Evolutionary conservation across 2,797 vertebrate genomes (phyloP), one percentile per base, ranked within the genome.

Genomic region (Iguana delicatissima): DNA sequence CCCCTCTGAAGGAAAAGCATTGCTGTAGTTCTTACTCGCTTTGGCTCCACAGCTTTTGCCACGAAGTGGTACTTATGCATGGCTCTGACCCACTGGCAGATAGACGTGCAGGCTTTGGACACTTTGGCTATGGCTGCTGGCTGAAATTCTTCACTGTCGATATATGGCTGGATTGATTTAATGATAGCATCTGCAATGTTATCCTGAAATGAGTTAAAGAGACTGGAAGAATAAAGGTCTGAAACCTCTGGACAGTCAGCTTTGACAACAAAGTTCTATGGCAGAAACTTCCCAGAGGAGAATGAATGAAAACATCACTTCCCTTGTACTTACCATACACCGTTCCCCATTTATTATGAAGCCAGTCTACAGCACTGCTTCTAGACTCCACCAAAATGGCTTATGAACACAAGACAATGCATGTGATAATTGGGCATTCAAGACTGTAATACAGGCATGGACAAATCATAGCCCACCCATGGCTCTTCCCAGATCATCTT

Each of bases 11-110:
- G 24, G 22, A 84, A 59, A 55, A 62, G 57, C 69, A 38, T 26
- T 0, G 0, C 0, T 46, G 50, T 2, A 38, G 55, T n/a, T 72
- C 98, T 97, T 97, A 99, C 98, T 97, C 97, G 95, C 96, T 99
- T 99, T 91, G 98, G 98, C 94, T 98, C 97, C 96, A 99, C 98
- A 0, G 94, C 96, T 94, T 96, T 98, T 93, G 98, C 96, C 94
- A 98, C 98, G 57, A 98, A 99, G 96, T 99, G 98, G 96, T 99
- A 99, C 83, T 97, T 96, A 94, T 99, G 96, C 98, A 99, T 99
- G 92, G 99, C 98, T 5, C 97, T 98, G 85, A 99, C 99, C 99
- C 99, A 99, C 96, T 99, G 98, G 96, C 99, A 99, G 94, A 99
- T 98, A 87, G 98, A 99, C 7, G 98, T 99, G 94, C 99, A 99